A percentile compares a stretch with the other conserved stretches of the same genome.
phyloP scores from a whole-genome alignment of 2,113 vertebrate genomes.

The Trichechus manatus region DNA sequence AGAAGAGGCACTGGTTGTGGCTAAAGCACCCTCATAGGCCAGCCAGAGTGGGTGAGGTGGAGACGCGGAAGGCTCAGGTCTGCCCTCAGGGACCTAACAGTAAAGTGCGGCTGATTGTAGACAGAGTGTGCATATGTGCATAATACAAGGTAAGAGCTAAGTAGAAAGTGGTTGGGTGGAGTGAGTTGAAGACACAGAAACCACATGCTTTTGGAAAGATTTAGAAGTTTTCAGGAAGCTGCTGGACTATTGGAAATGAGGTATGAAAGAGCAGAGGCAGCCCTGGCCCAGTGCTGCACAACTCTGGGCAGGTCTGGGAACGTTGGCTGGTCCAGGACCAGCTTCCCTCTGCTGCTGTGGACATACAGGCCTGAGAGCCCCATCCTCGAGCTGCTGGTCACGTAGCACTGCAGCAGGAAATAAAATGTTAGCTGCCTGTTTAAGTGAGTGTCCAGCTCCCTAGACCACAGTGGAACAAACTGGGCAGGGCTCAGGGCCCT shows the following conservation, averaged over 20 bases:
- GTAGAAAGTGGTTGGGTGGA: background rate
- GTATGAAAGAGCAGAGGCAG: background rate
- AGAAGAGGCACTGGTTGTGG: background rate
- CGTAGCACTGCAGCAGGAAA: background rate
- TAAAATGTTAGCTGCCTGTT: background rate
- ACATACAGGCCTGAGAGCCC: background rate
- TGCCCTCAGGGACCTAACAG: background rate
- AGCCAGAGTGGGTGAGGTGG: background rate
- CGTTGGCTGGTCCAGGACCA: background rate
- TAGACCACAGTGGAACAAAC: background rate
- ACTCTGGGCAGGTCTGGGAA: background rate
- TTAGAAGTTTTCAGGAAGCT: slow-evolving; percentile 23
- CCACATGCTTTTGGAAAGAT: background rate
- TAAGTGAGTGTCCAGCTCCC: background rate
- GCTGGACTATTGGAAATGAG: slow-evolving; percentile 1
- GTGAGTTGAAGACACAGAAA: slow-evolving; percentile 41
- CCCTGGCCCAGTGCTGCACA: background rate
- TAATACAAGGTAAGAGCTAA: background rate
- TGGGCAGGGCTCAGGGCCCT: background rate
- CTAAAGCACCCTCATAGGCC: background rate
- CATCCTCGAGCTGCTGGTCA: background rate
- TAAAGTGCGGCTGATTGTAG: background rate
- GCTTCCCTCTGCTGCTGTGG: background rate
- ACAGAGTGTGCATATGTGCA: background rate
- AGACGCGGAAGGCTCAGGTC: background rate